Percentiles rank a stretch among this genome's conserved stretches.
phyloP scores from a whole-genome alignment of 2,888 invertebrate species.

The Agrotis segetum region DNA sequence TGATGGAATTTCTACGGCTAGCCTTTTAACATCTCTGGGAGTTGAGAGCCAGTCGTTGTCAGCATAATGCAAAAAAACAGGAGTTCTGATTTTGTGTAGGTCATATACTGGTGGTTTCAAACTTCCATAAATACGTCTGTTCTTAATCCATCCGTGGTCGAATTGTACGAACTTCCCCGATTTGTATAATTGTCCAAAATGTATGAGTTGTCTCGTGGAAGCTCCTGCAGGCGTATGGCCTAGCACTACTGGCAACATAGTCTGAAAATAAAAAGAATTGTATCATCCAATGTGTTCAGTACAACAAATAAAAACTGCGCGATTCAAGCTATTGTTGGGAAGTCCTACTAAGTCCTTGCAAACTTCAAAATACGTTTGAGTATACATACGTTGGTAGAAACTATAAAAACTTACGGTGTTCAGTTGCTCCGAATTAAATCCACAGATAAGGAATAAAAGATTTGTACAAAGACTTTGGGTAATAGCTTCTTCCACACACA shows the following conservation, averaged over 20 bases:
- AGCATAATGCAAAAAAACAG: constrained; percentile 88
- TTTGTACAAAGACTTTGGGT: constrained; percentile 91
- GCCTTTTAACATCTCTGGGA: constrained; percentile 82
- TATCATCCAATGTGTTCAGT: no score
- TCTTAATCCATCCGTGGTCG: constrained; percentile 85
- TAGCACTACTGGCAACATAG: constrained; percentile 87
- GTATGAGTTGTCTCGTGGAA: constrained; percentile 87
- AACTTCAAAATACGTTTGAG: neutral
- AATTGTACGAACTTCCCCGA: constrained; percentile 88
- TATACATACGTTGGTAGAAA: neutral
- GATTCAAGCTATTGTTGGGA: neutral
- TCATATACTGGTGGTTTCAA: constrained; percentile 88
- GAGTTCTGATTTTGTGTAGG: constrained; percentile 83
- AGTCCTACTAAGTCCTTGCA: neutral
- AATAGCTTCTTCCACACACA: constrained; percentile 88
- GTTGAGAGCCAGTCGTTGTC: constrained; percentile 89
- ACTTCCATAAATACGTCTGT: constrained; percentile 85
- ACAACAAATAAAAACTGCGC: neutral
- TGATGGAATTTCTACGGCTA: constrained; percentile 82
- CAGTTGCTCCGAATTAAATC: constrained; percentile 88
- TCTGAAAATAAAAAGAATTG: constrained; percentile 73
- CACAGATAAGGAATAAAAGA: constrained; percentile 91
- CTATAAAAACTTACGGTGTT: constrained; percentile 83
- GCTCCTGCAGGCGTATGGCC: constrained; percentile 90
- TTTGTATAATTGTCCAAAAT: constrained; percentile 87